Base-by-base conservation (phyloP, 2,888 invertebrate species). In the Venustoraphidia nigricollis region DNA sequence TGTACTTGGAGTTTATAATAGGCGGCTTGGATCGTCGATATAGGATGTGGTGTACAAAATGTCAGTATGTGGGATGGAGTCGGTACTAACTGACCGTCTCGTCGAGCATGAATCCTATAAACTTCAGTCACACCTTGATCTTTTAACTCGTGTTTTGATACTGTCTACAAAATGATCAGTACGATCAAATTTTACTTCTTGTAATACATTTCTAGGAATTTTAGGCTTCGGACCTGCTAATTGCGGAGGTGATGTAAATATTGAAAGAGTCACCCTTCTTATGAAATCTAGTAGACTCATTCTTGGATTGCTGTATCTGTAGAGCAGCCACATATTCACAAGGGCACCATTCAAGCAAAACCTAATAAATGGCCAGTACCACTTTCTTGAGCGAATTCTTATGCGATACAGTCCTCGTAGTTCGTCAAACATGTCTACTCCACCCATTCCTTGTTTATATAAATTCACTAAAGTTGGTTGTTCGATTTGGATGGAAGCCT, bases 381-480 rank as follows among this genome's bases (percentile, higher is more conserved):
- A 55, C 52, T 53, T 54, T 36, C 48, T 53, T 10, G 50, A 51
- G 39, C 54, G 47, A 10, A 53, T 52, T 44, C 47, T 48, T 34
- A 38, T 41, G 43, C 54, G 38, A 41, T 52, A 53, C 9, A 49
- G 42, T 2, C 50, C 51, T 9, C 49, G 41, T 45, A 51, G 41
- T 52, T 54, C 42, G 37, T 55, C 53, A 44, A 55, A 54, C 9
- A 51, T 45, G 47, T 54, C 52, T 6, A 52, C 50, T 11, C 53
- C 54, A 14, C 53, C 53, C 55, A 52, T 54, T 42, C 55, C 53
- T 39, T 56, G 45, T 41, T 56, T 56, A 39, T 55, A 56, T 3
- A 46, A 3, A 44, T 49, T 36, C 9, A 53, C 47, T 9, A 53
- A 2, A 10, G 48, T 47, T 44, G 53, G 53, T 48, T 55, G 53